Evolutionary conservation across 2,888 invertebrate genomes (phyloP), one percentile per base, ranked within the genome.

Genomic region (Drosophila melanosoma): DNA sequence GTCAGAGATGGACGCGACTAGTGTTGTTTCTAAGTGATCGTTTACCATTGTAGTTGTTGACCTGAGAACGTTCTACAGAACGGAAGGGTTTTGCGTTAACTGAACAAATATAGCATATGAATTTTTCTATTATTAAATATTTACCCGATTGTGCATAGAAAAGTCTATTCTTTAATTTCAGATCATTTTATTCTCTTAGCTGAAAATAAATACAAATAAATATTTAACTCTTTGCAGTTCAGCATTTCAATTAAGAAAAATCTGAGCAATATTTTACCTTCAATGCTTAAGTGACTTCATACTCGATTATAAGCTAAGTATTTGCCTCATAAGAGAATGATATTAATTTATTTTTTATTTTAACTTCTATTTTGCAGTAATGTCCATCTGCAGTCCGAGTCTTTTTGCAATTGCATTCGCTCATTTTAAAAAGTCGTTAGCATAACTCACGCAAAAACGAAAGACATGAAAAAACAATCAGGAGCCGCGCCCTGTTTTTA

Each of bases 401-500:
- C 49, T 38, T 38, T 38, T 32, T 40, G 45, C 60, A 73, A 77
- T 60, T 77, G 67, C 68, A 77, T 52, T 72, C 42, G 32, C 35
- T 51, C 45, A 54, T 54, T 61, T 57, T 35, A 40, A 49, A 48
- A 35, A 40, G 61, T 56, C 57, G 71, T 67, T 70, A 64, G 75
- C 87, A 78, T 85, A 87, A 83, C 74, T 86, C 70, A 62, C 36
- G 79, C 75, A 82, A 68, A 75, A 65, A 23, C 12, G 32, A 29
- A 45, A 6, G 51, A 56, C 52, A 56, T 49, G 11, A 36, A 33
- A 29, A 49, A 10, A 56, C 51, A 53, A 60, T 57, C 15, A 40
- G 32, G 54, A 36, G 70, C 83, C 85, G 77, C 83, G 80, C 82
- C 82, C 78, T 62, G 76, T 72, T 76, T 67, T 67, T 64, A 74